Base-by-base conservation (phyloP, 2,888 invertebrate species). In the Anorthoa munda region DNA sequence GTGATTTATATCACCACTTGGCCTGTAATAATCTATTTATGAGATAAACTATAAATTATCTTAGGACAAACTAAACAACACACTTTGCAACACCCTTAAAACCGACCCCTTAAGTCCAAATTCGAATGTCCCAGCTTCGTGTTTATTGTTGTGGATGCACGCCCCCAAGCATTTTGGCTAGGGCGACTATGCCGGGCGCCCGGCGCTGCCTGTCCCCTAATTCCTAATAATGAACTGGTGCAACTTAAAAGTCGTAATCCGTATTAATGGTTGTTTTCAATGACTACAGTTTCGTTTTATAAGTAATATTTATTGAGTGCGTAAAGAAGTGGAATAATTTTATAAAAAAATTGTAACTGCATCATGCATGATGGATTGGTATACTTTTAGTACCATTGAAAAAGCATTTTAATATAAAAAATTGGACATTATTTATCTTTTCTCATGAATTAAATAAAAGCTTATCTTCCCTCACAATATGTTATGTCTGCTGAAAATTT, bases 21-120 rank as follows among this genome's bases (percentile, higher is more conserved):
- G 87, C 90, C 90, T 92, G 93, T 90, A 92, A 92, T 94, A 93
- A 93, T 94, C 93, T 92, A 95, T 94, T 94, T 93, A 93, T 86
- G 90, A 90, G 93, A 92, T 93, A 94, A 94, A 94, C 95, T 94
- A 95, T 95, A 94, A 94, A 95, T 95, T 94, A 94, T 93, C 84
- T 83, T 71, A 72, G 51, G 69, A 79, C 89, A 72, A 79, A 70
- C 48, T 66, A 81, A 69, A 51, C n/a, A 48, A 39, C 55, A 68
- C 72, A 39, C 31, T 66, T 65, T 7, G 0, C 1, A 15, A 15
- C 39, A 46, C 18, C 46, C 75, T 50, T 75, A 75, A 0, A 7
- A 0, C 31, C 1, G 74, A 0, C 0, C 0, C 0, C 58, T 81
- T 88, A 70, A 76, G 81, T 45, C 67, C 23, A 81, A 79, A 81